A percentile compares a stretch with the other conserved stretches of the same genome.
Conservation (phyloP, 2,888 invertebrate species). For the Cryptophagus acutangulus region DNA sequence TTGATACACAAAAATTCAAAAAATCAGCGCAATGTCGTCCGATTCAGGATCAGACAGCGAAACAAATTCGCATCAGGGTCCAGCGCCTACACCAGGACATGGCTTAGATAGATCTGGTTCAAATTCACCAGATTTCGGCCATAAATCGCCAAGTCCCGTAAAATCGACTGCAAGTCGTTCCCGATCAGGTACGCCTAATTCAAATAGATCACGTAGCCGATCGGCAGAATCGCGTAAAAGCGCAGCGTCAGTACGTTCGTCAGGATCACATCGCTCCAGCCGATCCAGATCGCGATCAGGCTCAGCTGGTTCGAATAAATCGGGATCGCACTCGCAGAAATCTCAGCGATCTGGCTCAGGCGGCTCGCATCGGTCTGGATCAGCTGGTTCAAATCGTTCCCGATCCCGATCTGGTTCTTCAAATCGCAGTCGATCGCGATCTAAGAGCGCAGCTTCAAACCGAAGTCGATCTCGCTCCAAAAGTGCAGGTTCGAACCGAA, state of each 20-base stretch:
- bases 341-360: conserved; percentile 25
- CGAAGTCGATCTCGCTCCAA: conserved; percentile 19
- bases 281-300: conserved; percentile 32
- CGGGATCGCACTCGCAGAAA: conserved; percentile 10
- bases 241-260: conserved; percentile 31
- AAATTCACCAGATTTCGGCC: conserved; percentile 34
- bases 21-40: conserved; percentile 33
- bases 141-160: conserved; percentile 24
- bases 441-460: conserved; percentile 20
- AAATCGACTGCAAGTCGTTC: conserved; percentile 7
- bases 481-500: conserved; percentile 22
- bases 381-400: conserved; percentile 17
- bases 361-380: conserved; percentile 17
- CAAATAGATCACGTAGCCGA: conserved; percentile 15
- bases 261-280: conserved; percentile 25
- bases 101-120: conserved; percentile 40
- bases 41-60: conserved; percentile 51
- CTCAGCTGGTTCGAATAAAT: conserved; percentile 21
- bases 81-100: conserved; percentile 46
- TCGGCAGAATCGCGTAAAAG: conserved; percentile 27
- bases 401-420: conserved; percentile 16
- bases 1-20: too few species aligned
- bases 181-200: conserved; percentile 2
- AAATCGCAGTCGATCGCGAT: conserved; percentile 19
- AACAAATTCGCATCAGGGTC: conserved; percentile 49